Evolutionary conservation across 1,140 invertebrate species (phyloP).

Genomic region (Coenobita brevimanus): DNA sequence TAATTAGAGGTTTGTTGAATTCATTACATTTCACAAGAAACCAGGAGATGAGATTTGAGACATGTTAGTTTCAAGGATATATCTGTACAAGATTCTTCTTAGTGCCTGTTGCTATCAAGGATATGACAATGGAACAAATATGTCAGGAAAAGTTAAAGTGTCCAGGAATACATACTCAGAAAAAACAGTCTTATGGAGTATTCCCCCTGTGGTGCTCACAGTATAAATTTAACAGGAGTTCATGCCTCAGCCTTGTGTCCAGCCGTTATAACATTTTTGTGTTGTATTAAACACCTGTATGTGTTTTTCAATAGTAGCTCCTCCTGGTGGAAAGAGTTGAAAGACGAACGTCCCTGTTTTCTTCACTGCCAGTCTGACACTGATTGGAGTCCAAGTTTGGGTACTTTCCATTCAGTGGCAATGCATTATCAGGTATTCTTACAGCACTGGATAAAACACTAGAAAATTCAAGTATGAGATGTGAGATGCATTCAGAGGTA

Average conservation of each 20-base stretch:
- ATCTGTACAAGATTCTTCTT: no score
- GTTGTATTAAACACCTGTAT: no score
- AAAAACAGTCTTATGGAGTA: no score
- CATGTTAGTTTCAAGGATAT: no score
- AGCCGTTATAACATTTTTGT: background rate
- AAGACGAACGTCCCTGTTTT: background rate
- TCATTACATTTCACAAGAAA: no score
- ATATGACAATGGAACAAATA: no score
- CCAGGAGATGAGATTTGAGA: no score
- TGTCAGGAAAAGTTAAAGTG: no score
- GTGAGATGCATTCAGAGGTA: slow-evolving; percentile 5
- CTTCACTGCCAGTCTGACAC: slow-evolving; percentile 11
- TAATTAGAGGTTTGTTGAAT: slow-evolving; percentile 23
- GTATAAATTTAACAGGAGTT: slow-evolving; percentile 24
- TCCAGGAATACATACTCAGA: no score
- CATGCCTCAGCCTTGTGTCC: background rate
- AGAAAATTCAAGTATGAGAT: background rate
- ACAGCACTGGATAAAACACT: background rate
- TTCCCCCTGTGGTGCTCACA: slow-evolving; percentile 24
- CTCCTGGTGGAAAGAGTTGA: background rate
- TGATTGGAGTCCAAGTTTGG: background rate
- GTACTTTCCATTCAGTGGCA: no score
- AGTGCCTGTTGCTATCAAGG: no score
- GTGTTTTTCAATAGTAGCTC: slow-evolving; percentile 3
- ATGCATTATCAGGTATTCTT: no score